These are phyloP conservation scores for Ptychobarbus kaznakovi DNA, from an alignment of 2,797 vertebrate genomes.

Conservation along the genomic window DNA sequence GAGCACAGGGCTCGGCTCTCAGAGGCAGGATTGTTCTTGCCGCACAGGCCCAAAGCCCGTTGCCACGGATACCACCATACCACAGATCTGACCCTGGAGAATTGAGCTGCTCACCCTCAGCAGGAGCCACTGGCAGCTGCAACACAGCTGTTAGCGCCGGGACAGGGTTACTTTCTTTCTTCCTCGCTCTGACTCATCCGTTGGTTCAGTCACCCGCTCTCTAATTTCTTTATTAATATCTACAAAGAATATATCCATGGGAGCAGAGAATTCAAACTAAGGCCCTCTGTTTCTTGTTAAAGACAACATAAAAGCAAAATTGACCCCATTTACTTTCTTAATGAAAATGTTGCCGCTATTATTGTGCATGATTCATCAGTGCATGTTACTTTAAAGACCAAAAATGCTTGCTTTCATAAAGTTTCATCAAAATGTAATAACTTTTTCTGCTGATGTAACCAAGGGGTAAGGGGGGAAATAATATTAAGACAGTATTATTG, in stretches of 20 bases:
- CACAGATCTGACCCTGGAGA: conserved; percentile 92
- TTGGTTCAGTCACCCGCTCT: conserved; percentile 40
- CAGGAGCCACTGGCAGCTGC: conserved; percentile 90
- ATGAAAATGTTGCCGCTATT: neutral
- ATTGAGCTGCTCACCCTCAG: conserved; percentile 84
- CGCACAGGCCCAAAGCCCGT: conserved; percentile 84
- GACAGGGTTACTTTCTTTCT: conserved; percentile 34
- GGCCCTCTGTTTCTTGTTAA: conserved; percentile 1
- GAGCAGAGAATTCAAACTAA: neutral
- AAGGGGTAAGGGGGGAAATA: neutral
- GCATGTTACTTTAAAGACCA: neutral
- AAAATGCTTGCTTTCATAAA: neutral
- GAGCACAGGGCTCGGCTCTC: conserved; percentile 73
- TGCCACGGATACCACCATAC: conserved; percentile 95
- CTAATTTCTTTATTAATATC: conserved; percentile 12
- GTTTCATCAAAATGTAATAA: conserved; percentile 21
- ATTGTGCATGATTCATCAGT: neutral
- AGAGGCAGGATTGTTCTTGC: conserved; percentile 84
- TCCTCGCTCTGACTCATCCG: neutral
- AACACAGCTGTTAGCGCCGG: conserved; percentile 80
- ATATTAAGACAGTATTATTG: neutral
- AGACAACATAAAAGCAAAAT: neutral
- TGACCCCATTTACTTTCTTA: conserved; percentile 4
- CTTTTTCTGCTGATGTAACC: conserved; percentile 9
- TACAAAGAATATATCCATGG: neutral